Evolutionary conservation across 1,140 invertebrate genomes (phyloP).

Genomic region (Ylistrum balloti): DNA sequence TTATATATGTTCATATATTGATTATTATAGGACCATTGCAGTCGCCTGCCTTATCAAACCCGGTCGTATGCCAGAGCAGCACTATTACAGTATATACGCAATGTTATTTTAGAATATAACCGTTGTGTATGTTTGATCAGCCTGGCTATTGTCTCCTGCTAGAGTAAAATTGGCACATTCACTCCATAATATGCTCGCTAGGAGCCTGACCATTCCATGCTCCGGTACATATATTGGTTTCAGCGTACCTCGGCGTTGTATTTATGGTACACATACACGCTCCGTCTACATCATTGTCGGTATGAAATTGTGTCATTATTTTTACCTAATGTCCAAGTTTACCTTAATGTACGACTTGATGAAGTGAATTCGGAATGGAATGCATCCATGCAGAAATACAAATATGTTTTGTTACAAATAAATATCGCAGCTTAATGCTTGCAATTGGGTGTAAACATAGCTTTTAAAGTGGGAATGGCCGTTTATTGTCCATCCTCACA

Average conservation of each 20-base stretch:
- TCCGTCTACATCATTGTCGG: neutral
- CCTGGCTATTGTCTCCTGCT: neutral
- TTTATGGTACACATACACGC: neutral
- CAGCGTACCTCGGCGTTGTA: neutral
- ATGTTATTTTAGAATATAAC: neutral
- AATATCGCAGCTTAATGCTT: neutral
- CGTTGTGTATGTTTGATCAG: neutral
- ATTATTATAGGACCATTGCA: neutral
- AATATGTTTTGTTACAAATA: neutral
- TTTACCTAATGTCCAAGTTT: neutral
- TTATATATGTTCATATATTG: neutral
- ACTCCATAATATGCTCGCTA: neutral
- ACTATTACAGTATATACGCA: neutral
- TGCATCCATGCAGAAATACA: neutral
- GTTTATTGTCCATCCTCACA: neutral
- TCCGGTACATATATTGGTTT: neutral
- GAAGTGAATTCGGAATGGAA: neutral
- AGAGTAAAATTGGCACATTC: slow-evolving; percentile 29
- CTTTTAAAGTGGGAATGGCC: neutral
- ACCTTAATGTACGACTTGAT: neutral
- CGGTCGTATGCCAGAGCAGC: no score
- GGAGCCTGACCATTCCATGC: neutral
- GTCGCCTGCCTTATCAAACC: neutral
- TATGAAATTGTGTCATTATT: neutral
- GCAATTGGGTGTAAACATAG: neutral